Base-by-base conservation (phyloP, 2,888 invertebrate species). In the Amphipyra tragopoginis region DNA sequence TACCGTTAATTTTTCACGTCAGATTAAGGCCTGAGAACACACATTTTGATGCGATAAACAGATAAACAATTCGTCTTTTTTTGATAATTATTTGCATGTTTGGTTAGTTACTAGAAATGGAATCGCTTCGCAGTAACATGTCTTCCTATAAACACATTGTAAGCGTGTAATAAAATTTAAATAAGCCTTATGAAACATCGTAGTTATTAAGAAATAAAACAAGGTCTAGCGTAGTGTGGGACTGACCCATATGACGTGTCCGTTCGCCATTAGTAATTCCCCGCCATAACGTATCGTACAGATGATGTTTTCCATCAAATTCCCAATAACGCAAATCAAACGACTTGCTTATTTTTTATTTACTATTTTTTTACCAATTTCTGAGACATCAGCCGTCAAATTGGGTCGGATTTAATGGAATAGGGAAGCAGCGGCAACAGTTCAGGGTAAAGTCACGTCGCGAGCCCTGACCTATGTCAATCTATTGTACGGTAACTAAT, bases 171-270 rank as follows among this genome's bases (percentile, higher is more conserved):
- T 65, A 54, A 51, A 65, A 72, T 68, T 58, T 59, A 56, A 68
- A 75, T 68, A 56, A 72, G 13, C 33, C 45, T 60, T 39, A 51
- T 60, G 55, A 62, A 54, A 38, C 63, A 56, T 62, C 39, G n/a
- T 56, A 14, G 14, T 56, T 29, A 60, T 64, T 67, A 45, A 56
- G 36, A 53, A 55, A 65, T 49, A 52, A 75, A 71, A 70, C 55
- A 68, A 60, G 51, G 61, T 60, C 54, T 47, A 51, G 47, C 15
- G 38, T 21, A 15, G 49, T 42, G 62, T 38, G 65, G 72, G 65
- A 50, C 51, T 72, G 69, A 66, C 56, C 72, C 67, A 49, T 55
- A 52, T 71, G 66, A 73, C 70, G 64, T 63, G 65, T 68, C 21
- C 44, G 14, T 50, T 33, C 48, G 65, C 48, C 48, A 49, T 61